Evolutionary conservation across 2,797 vertebrate genomes (phyloP).

Genomic region (Tenualosa ilisha): DNA sequence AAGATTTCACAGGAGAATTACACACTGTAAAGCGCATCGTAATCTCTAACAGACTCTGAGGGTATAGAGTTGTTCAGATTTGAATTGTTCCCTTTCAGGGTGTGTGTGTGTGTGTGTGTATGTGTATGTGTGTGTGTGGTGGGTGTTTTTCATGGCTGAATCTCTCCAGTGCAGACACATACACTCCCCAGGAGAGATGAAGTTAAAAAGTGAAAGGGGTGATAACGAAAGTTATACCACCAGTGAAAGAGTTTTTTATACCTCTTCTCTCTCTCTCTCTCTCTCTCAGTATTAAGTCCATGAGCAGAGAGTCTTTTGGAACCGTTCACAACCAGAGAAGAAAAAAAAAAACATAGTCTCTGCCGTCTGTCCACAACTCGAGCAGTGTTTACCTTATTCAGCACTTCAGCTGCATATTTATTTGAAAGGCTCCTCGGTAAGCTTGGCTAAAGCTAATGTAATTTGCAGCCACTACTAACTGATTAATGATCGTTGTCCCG

Average conservation of each 20-base stretch:
- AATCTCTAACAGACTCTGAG: constrained; percentile 29
- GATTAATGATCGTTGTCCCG: not conserved
- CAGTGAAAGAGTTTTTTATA: not conserved
- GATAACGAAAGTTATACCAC: not conserved
- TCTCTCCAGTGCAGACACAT: constrained; percentile 33
- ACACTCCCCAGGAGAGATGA: constrained; percentile 29
- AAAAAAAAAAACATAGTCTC: not conserved
- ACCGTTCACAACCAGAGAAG: not conserved
- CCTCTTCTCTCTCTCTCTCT: not conserved
- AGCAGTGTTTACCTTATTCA: not conserved
- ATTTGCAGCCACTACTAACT: not conserved
- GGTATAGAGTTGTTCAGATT: constrained; percentile 16
- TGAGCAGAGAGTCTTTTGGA: not conserved
- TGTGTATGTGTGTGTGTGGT: not conserved
- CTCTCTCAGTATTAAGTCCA: not conserved
- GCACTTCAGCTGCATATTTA: not conserved
- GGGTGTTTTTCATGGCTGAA: not conserved
- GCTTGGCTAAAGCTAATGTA: not conserved
- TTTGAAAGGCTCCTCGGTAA: not conserved
- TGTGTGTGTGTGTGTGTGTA: not conserved
- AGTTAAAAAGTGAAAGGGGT: constrained; percentile 33
- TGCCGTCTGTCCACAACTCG: not conserved
- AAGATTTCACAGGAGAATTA: constrained; percentile 40
- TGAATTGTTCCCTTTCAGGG: constrained; percentile 31
- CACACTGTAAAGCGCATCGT: constrained; percentile 33